phyloP scores from a whole-genome alignment of 2,113 vertebrate species.

The Myrmecophaga tridactyla region DNA sequence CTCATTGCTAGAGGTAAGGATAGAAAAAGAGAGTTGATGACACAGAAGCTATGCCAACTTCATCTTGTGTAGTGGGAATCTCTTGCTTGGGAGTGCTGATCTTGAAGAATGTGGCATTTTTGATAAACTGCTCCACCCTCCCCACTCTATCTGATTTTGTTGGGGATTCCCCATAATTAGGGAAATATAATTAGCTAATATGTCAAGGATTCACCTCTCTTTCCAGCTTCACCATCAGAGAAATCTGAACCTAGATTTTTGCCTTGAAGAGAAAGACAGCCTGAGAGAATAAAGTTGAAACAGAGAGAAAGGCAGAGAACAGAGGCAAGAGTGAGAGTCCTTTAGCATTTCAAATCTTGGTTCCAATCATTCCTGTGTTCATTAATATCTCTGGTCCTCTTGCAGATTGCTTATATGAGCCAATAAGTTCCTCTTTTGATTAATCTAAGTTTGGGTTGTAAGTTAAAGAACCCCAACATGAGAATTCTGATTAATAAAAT shows the following conservation, averaged over 20 bases:
- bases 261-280: neutral
- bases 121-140: neutral
- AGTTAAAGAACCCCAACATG: constrained; percentile 37
- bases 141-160: neutral
- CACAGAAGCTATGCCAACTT: neutral
- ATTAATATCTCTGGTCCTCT: constrained; percentile 37
- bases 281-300: constrained; percentile 38
- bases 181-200: neutral
- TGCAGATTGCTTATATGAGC: constrained; percentile 1
- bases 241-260: neutral
- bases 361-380: constrained; percentile 35
- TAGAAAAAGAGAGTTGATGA: neutral
- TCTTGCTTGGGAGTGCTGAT: neutral
- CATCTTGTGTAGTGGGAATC: neutral
- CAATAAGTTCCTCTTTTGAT: too few relatives aligned
- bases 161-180: neutral
- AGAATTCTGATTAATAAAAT: constrained; percentile 48
- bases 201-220: constrained; percentile 1
- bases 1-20: neutral
- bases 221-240: neutral
- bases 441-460: constrained; percentile 45
- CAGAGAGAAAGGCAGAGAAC: constrained; percentile 19
- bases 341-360: neutral
- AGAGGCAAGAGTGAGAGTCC: neutral
- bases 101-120: neutral